Percentiles rank a stretch among this genome's conserved stretches.
phyloP scores from a whole-genome alignment of 2,113 vertebrate species.

The Hepsetus odoe region DNA sequence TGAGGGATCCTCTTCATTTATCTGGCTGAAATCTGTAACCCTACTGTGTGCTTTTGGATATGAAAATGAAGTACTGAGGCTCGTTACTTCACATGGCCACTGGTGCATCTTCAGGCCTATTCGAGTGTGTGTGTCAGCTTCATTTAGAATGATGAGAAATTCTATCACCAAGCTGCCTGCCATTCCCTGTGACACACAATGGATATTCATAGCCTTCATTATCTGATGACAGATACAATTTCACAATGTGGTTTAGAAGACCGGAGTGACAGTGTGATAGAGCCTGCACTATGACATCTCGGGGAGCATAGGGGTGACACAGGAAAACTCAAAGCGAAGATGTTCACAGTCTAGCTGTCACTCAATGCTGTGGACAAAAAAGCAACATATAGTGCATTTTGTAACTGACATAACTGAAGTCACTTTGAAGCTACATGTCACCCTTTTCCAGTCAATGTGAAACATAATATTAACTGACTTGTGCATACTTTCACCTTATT shows the following conservation, averaged over 20 bases:
- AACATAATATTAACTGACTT: too few relatives aligned
- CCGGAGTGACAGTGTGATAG: background rate
- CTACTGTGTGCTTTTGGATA: background rate
- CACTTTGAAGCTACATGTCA: background rate
- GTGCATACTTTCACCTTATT: too few relatives aligned
- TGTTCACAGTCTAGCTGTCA: background rate
- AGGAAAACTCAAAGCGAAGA: background rate
- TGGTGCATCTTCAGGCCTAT: background rate
- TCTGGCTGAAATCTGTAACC: background rate
- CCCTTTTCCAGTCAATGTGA: too few relatives aligned
- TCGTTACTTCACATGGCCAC: background rate
- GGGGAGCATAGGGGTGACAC: background rate
- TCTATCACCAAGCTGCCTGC: constrained; percentile 26
- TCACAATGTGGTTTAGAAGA: constrained; percentile 2
- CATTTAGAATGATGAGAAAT: constrained; percentile 41
- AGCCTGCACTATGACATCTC: background rate
- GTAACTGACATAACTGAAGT: background rate
- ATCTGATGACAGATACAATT: constrained; percentile 30
- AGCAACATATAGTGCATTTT: background rate
- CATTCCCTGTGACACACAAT: constrained; percentile 11
- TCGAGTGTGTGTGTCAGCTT: constrained; percentile 28
- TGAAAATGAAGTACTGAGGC: background rate
- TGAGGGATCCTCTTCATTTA: background rate
- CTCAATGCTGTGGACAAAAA: too few relatives aligned
- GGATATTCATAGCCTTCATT: constrained; percentile 29